These are phyloP conservation scores for Epizoanthus illoricatus DNA, from an alignment of 92 coral and sea anemone species.

Conservation along the genomic window DNA sequence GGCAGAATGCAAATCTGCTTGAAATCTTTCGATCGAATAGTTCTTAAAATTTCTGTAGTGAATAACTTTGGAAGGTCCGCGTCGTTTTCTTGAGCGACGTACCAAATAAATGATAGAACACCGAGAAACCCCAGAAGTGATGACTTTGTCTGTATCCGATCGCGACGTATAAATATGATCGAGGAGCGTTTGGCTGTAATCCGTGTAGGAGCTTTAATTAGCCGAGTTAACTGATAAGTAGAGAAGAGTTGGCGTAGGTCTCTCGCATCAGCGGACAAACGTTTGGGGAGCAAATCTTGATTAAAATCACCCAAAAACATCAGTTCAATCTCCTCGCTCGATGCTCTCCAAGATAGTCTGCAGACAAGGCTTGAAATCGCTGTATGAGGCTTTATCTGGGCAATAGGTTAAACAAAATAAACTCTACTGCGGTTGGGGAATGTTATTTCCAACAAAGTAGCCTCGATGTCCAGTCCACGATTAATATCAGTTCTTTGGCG, in stretches of 20 bases:
- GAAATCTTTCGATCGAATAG: constrained; percentile 12
- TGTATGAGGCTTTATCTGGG: constrained; percentile 18
- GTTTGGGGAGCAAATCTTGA: constrained; percentile 26
- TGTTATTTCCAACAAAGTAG: constrained; percentile 27
- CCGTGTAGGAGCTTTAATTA: constrained; percentile 31
- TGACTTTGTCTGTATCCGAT: constrained; percentile 29
- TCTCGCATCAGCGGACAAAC: constrained; percentile 3
- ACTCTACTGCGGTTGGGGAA: constrained; percentile 35
- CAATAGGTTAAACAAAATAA: constrained; percentile 38
- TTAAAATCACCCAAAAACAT: constrained; percentile 23
- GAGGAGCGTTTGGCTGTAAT: constrained; percentile 21
- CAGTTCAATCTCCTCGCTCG: constrained; percentile 14
- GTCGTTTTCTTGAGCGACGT: constrained; percentile 36
- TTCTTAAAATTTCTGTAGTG: constrained; percentile 12
- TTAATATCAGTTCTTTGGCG: constrained; percentile 27
- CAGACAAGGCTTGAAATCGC: constrained; percentile 28
- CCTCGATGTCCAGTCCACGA: constrained; percentile 23
- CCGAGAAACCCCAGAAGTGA: constrained; percentile 39
- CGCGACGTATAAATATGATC: constrained; percentile 19
- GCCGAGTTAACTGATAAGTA: constrained; percentile 34
- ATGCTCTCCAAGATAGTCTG: constrained; percentile 28
- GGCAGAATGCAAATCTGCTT: constrained; percentile 26
- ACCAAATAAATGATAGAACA: constrained; percentile 45
- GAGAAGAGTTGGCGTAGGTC: constrained; percentile 9
- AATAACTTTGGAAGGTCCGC: constrained; percentile 2